phyloP scores from a whole-genome alignment of 2,797 vertebrate genomes.

The Acanthornis magna region DNA sequence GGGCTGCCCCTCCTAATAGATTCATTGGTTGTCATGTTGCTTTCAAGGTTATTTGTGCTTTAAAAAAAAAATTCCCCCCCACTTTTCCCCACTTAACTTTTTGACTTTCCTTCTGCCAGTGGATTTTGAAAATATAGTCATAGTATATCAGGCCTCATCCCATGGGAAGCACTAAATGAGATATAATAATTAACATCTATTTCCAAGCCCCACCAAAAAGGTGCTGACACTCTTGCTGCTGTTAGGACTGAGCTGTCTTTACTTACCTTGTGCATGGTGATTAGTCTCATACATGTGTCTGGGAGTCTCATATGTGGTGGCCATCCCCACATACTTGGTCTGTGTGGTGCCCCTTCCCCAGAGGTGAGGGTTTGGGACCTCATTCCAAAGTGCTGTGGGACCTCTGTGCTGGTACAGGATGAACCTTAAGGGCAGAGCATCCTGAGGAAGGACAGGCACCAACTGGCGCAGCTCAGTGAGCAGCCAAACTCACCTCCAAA shows the following conservation, averaged over 20 bases:
- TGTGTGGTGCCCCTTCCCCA: neutral
- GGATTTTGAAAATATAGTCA: neutral
- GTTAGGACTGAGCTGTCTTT: slow-evolving; percentile 72
- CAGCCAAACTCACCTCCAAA: neutral
- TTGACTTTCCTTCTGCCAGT: slow-evolving; percentile 3
- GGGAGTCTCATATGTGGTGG: accelerated
- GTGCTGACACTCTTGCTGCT: slow-evolving; percentile 36
- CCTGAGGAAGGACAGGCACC: neutral
- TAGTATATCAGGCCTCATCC: neutral
- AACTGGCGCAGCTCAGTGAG: neutral
- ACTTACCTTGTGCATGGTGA: slow-evolving; percentile 59
- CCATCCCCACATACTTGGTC: neutral
- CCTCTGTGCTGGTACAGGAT: neutral
- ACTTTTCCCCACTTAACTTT: neutral
- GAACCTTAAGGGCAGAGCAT: neutral
- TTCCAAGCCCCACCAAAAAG: neutral
- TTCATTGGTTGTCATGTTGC: neutral
- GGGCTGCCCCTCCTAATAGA: neutral
- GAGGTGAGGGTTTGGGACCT: neutral
- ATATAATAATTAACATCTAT: neutral
- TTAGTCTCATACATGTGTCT: slow-evolving; percentile 27
- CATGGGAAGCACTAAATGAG: neutral
- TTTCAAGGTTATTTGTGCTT: neutral
- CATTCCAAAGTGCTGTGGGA: neutral
- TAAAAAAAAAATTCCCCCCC: accelerated